phyloP scores from a whole-genome alignment of 2,113 vertebrate species.

The Sander lucioperca region DNA sequence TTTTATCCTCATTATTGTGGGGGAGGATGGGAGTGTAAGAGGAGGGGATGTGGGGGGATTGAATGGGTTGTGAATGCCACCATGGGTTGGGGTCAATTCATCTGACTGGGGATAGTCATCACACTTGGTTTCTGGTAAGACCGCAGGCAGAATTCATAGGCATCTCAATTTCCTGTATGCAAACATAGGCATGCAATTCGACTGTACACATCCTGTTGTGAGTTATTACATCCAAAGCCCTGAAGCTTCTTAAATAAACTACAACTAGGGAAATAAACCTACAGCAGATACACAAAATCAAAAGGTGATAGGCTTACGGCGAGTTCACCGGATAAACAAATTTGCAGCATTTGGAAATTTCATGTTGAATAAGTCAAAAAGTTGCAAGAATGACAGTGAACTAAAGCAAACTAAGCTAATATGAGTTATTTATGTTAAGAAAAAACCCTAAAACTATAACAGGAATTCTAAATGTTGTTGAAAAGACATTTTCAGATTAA shows the following conservation, averaged over 20 bases:
- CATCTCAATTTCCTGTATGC: constrained; percentile 64
- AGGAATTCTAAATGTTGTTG: not conserved
- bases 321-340: constrained; percentile 32
- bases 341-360: not conserved
- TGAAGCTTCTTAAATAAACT: constrained; percentile 33
- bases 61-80: constrained; percentile 56
- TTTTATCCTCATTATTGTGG: constrained; percentile 72
- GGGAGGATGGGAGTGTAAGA: constrained; percentile 47
- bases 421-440: not conserved
- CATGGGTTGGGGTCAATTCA: constrained; percentile 65
- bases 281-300: constrained; percentile 15
- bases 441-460: not conserved
- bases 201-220: constrained; percentile 62
- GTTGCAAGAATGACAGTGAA: not conserved
- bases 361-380: constrained; percentile 1
- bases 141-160: constrained; percentile 65
- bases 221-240: constrained; percentile 17
- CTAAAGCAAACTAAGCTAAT: not conserved
- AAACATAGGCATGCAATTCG: constrained; percentile 50
- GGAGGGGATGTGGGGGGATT: constrained; percentile 34
- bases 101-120: constrained; percentile 64
- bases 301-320: not conserved
- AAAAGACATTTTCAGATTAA: not conserved
- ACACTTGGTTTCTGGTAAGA: constrained; percentile 72
- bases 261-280: constrained; percentile 15